phyloP scores from a whole-genome alignment of 2,888 invertebrate genomes.

The Harpagoxenus sublaevis region DNA sequence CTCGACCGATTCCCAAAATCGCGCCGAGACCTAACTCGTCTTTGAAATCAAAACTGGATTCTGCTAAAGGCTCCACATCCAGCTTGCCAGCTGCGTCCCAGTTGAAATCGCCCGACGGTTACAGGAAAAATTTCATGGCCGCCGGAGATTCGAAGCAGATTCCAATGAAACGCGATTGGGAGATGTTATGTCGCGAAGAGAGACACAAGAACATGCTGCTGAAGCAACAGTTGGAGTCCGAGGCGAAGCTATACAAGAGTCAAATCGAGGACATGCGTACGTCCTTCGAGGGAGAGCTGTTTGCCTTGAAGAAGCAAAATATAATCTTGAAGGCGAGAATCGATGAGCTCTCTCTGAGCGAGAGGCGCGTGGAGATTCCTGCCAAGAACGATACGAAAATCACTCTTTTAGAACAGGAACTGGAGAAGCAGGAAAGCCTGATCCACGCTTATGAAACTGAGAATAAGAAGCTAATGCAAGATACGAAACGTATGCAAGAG shows the following conservation, averaged over 20 bases:
- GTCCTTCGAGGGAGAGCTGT: conserved; percentile 83
- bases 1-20: conserved; percentile 70
- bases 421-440: conserved; percentile 83
- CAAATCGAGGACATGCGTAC: conserved; percentile 82
- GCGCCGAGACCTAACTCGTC: conserved; percentile 69
- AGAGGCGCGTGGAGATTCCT: conserved; percentile 70
- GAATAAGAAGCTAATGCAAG: conserved; percentile 82
- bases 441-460: conserved; percentile 83
- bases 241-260: conserved; percentile 81
- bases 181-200: conserved; percentile 82
- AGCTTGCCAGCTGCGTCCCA: conserved; percentile 58
- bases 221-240: conserved; percentile 82
- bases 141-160: conserved; percentile 79
- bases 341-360: conserved; percentile 79
- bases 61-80: conserved; percentile 68
- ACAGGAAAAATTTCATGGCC: conserved; percentile 67
- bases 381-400: conserved; percentile 76
- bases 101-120: conserved; percentile 68
- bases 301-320: conserved; percentile 83
- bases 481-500: conserved; percentile 80
- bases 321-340: conserved; percentile 82
- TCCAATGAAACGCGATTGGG: conserved; percentile 77
- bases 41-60: conserved; percentile 73
- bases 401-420: conserved; percentile 78
- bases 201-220: conserved; percentile 80